Evolutionary conservation across 2,888 invertebrate genomes (phyloP).

Genomic region (Apantesis nais): DNA sequence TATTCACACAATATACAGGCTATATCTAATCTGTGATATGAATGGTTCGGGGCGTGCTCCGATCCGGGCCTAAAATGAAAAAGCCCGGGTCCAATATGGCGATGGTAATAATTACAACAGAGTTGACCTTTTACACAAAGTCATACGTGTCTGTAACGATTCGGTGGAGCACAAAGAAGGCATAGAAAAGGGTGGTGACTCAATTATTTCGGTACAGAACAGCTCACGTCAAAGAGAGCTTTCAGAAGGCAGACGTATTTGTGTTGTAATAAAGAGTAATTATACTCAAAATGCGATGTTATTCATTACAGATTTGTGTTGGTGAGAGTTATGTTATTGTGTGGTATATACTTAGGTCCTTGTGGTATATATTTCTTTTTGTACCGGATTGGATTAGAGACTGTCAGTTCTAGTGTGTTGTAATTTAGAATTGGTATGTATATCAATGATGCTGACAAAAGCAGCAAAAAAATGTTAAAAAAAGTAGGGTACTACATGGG

Average conservation of each 20-base stretch:
- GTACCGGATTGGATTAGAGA: too few species aligned
- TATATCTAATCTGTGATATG: slow-evolving; percentile 65
- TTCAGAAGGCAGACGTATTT: slow-evolving; percentile 6
- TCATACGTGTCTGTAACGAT: slow-evolving; percentile 48
- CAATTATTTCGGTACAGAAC: slow-evolving; percentile 40
- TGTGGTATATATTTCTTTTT: neutral
- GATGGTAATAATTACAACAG: slow-evolving; percentile 54
- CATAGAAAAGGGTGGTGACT: slow-evolving; percentile 38
- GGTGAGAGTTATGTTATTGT: neutral
- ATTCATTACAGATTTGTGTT: neutral
- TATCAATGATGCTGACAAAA: too few species aligned
- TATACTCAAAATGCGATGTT: slow-evolving; percentile 8
- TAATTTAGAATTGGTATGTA: too few species aligned
- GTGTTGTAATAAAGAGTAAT: slow-evolving; percentile 14
- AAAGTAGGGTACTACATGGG: too few species aligned
- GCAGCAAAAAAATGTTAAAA: too few species aligned
- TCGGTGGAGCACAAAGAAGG: slow-evolving; percentile 38
- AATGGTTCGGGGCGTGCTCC: slow-evolving; percentile 48
- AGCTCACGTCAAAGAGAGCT: slow-evolving; percentile 19
- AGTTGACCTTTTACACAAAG: slow-evolving; percentile 50
- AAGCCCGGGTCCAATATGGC: slow-evolving; percentile 56
- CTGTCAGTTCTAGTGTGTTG: neutral
- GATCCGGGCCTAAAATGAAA: slow-evolving; percentile 52
- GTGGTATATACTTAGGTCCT: too few species aligned
- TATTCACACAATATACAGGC: slow-evolving; percentile 49